Evolutionary conservation across 1,140 invertebrate genomes (phyloP).

Genomic region (Brachionus rotundiformis): DNA sequence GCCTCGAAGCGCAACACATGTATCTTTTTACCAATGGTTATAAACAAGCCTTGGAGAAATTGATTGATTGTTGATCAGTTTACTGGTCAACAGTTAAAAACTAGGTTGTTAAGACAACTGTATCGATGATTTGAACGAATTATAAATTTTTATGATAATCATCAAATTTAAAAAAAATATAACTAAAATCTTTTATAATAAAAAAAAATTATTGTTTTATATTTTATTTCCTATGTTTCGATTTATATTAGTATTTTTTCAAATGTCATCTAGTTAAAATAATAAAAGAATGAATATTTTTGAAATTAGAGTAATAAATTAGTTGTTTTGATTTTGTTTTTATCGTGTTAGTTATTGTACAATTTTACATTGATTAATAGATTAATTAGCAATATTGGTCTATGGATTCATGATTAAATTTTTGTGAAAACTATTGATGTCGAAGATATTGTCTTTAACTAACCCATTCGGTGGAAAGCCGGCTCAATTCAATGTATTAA

Average conservation of each 20-base stretch:
- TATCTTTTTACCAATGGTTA: background rate
- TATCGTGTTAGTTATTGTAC: background rate
- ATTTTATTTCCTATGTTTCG: background rate
- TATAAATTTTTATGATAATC: constrained; percentile 16
- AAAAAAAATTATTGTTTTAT: background rate
- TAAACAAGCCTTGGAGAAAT: too few relatives aligned
- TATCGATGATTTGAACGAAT: constrained; percentile 1
- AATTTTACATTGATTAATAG: background rate
- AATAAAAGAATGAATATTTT: too few relatives aligned
- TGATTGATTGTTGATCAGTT: too few relatives aligned
- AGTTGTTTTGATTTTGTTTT: background rate
- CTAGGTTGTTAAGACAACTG: background rate
- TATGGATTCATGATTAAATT: background rate
- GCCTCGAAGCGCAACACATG: background rate
- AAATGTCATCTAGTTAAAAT: too few relatives aligned
- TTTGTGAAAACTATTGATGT: background rate
- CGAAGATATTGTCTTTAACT: constrained; percentile 1
- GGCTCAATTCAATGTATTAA: background rate
- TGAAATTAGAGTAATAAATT: too few relatives aligned
- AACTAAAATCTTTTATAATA: background rate
- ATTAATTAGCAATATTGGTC: background rate
- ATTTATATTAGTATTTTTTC: background rate
- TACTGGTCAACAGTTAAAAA: background rate
- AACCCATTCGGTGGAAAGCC: constrained; percentile 14
- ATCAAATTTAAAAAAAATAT: background rate